Conservation (phyloP, 2,113 vertebrate genomes). For the Erinaceus europaeus region DNA sequence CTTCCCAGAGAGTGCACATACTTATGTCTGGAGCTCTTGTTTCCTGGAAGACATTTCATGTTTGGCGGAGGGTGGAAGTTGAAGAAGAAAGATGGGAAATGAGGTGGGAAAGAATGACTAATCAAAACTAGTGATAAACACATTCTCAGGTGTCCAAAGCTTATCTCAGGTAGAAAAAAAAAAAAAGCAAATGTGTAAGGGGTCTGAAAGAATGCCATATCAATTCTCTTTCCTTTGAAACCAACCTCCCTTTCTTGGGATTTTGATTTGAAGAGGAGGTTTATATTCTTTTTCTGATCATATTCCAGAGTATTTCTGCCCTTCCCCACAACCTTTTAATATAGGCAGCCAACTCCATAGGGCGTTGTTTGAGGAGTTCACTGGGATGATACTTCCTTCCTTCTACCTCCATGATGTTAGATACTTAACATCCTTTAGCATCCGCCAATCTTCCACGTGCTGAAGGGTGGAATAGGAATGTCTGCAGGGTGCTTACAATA, state of each 20-base stretch:
- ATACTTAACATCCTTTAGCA: not conserved
- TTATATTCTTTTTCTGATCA: not conserved
- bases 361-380: not conserved
- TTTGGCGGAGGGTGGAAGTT: not conserved
- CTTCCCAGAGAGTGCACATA: slow-evolving; percentile 18
- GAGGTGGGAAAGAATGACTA: not conserved
- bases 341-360: not conserved
- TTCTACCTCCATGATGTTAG: not conserved
- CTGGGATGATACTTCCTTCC: not conserved
- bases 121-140: slow-evolving; percentile 4
- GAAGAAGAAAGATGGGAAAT: slow-evolving; percentile 21
- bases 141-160: not conserved
- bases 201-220: not conserved
- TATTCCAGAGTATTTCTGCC: not conserved
- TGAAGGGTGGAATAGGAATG: not conserved
- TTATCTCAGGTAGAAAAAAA: not conserved
- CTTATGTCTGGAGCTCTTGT: slow-evolving; percentile 8
- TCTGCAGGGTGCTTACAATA: not conserved
- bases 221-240: not conserved
- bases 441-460: not conserved
- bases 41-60: slow-evolving; percentile 47
- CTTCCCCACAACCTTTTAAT: not conserved
- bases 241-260: not conserved
- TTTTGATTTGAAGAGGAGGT: not conserved
- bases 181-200: not conserved